Evolutionary conservation across 2,113 vertebrate species (phyloP), one percentile per base, ranked within the genome.

Genomic region (Grantiella picta): DNA sequence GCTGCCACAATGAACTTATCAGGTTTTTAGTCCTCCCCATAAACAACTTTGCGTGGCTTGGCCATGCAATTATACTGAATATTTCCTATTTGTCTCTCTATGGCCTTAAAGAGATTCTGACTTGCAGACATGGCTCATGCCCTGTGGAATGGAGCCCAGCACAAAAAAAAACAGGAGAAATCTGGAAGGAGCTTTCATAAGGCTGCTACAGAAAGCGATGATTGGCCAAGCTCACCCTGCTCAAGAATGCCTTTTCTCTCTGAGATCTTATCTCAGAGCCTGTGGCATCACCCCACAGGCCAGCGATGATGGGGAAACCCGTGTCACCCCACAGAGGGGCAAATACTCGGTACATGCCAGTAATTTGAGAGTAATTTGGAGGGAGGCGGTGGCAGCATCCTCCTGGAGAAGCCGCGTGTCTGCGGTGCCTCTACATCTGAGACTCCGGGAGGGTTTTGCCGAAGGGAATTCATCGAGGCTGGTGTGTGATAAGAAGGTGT

Each of bases 261-360:
- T 80, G 35, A 5, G 11, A 3, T 20, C 63, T 76, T 81, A 88
- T 82, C 45, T 63, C 22, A 19, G 27, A 83, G 76, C 33, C 56
- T 5, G 3, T 19, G 66, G 63, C 73, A 71, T 54, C 3, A 3
- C 12, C 49, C 53, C 1, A 1, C 0, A 0, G 23, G 50, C 27
- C 36, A 73, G 42, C 1, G 1, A 38, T 31, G 47, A 24, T 0
- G 0, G 25, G 45, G 33, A 80, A 68, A 27, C 20, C 44, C 1
- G 1, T 17, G 61, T 71, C 31, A 20, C 4, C 28, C 50, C 3
- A 2, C 25, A 86, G 31, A 92, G 38, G 44, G 42, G 23, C 2
- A 24, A 85, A 52, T 9, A 11, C 18, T 57, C 0, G 0, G 35
- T 31, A 69, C 10, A 11, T 2, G 56, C 36, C 40, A 69, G 38